Percentiles rank a stretch among this genome's conserved stretches.
Conservation (phyloP, 2,113 vertebrate genomes). For the Pithys albifrons region DNA sequence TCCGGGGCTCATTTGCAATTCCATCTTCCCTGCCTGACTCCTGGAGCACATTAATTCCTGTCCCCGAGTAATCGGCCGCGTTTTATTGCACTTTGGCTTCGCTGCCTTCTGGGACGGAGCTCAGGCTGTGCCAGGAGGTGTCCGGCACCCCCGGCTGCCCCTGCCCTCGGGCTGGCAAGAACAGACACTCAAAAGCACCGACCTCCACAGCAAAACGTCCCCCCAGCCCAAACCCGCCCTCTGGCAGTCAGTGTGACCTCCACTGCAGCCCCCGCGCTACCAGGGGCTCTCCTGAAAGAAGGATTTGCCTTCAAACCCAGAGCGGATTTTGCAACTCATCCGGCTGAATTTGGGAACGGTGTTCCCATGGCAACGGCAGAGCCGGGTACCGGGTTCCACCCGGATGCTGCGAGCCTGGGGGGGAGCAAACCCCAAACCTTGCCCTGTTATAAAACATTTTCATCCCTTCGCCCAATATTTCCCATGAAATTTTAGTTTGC, state of each 20-base stretch:
- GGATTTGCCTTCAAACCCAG: background rate
- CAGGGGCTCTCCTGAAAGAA: background rate
- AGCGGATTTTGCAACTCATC: background rate
- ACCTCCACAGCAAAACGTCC: background rate
- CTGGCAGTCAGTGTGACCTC: background rate
- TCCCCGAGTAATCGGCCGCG: background rate
- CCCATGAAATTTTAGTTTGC: accelerated
- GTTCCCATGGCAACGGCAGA: constrained; percentile 45
- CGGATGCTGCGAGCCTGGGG: background rate
- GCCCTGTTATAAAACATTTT: background rate
- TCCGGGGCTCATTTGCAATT: background rate
- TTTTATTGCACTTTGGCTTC: background rate
- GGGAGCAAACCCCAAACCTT: accelerated
- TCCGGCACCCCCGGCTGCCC: background rate
- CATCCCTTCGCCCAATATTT: background rate
- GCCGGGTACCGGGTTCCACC: background rate
- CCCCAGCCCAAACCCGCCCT: too few relatives aligned
- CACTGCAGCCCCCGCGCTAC: background rate
- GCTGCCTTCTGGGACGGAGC: background rate
- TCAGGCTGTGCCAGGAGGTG: background rate
- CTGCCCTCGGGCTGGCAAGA: background rate
- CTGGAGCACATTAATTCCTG: background rate
- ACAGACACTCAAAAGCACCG: background rate
- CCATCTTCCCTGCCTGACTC: background rate
- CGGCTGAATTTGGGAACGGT: background rate